Percentiles rank a stretch among this genome's conserved stretches.
Evolutionary conservation across 2,113 vertebrate genomes (phyloP).

Genomic region (Raja brachyura): DNA sequence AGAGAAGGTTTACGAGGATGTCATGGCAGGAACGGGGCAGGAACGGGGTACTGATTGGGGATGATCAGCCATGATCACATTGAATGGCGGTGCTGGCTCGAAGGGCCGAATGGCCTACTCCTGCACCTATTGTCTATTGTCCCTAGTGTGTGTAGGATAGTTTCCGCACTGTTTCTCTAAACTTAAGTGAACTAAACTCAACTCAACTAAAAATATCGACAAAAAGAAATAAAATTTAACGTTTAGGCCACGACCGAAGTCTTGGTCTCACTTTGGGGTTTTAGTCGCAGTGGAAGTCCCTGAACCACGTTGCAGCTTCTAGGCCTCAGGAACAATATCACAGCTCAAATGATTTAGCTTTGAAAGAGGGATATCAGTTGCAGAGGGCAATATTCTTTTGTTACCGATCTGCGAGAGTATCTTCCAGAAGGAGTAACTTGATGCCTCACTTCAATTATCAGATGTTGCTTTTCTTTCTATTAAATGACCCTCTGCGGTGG

Average conservation of each 20-base stretch:
- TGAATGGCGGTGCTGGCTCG: too few relatives aligned
- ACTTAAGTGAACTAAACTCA: too few relatives aligned
- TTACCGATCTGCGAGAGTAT: neutral
- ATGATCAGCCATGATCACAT: too few relatives aligned
- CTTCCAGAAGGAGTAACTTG: neutral
- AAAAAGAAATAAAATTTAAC: neutral
- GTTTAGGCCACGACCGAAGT: neutral
- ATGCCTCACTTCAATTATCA: neutral
- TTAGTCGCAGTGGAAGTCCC: neutral
- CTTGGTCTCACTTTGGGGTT: neutral
- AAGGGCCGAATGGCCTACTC: too few relatives aligned
- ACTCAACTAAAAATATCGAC: neutral
- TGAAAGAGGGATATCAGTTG: constrained; percentile 3
- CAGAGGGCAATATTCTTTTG: neutral
- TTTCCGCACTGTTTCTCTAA: too few relatives aligned
- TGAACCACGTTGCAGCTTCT: constrained; percentile 5
- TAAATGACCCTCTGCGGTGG: neutral
- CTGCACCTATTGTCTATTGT: too few relatives aligned
- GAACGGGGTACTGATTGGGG: too few relatives aligned
- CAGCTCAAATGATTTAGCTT: constrained; percentile 2
- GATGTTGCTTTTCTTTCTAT: neutral
- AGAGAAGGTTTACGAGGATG: too few relatives aligned
- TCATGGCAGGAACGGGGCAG: too few relatives aligned
- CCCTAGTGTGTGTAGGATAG: too few relatives aligned
- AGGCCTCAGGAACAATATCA: neutral